Base-by-base conservation (phyloP, 2,113 vertebrate genomes). In the Aldabrachelys gigantea region DNA sequence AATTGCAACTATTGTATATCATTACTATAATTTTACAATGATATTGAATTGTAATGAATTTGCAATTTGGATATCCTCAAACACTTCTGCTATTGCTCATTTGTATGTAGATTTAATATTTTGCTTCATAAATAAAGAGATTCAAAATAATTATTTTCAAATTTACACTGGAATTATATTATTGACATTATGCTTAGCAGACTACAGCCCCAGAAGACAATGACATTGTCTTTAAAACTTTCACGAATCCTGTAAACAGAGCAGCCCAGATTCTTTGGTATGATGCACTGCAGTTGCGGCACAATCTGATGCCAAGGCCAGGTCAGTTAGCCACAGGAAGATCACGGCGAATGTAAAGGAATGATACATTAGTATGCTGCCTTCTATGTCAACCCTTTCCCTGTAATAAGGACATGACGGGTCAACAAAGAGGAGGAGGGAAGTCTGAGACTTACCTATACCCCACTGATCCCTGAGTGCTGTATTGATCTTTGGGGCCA, bases 51-150 rank as follows among this genome's bases (percentile, higher is more conserved):
- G 62, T 84, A 78, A 84, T 86, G 0, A 88, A 59, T 86, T 76
- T 86, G 89, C 94, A 4, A 85, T 89, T 91, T 95, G 5, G 38
- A 95, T 95, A 85, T 83, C 50, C 2, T 47, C 8, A 10, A 85
- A 6, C 44, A 4, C 11, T 94, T 14, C 84, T 91, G 50, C 84
- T 84, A 29, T 81, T 89, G 85, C 65, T 95, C 76, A 78, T 80
- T 86, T 83, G 50, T 91, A 89, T 83, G 54, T 91, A 89, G 85
- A 87, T 90, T 83, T 53, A 93, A 6, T 88, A 57, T 93, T 93
- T 91, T 90, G 49, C 41, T 90, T 94, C 50, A 41, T 84, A 87
- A 87, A 81, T 65, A 83, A 81, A 92, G 22, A 12, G 41, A 56
- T 47, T 57, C 16, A 50, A 91, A 94, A 92, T 87, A 62, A 90